These are phyloP conservation scores for Empis livida DNA, from an alignment of 2,888 invertebrate species.

Conservation along the genomic window DNA sequence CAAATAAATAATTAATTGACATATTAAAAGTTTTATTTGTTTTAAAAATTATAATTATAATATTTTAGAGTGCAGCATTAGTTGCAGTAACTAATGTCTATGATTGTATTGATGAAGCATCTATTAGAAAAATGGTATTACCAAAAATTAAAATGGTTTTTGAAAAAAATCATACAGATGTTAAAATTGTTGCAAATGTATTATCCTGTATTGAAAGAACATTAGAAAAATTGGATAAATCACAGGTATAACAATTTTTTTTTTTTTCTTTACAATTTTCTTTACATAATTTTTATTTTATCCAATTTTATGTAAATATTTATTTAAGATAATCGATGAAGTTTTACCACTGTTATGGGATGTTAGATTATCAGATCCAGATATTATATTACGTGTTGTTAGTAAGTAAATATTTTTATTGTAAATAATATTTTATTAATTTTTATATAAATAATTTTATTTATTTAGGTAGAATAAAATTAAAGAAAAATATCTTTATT, in stretches of 20 bases:
- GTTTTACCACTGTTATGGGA: conserved; percentile 80
- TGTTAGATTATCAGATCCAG: conserved; percentile 76
- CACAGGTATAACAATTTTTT: conserved; percentile 39
- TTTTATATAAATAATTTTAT: too few relatives aligned
- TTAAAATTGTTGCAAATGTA: conserved; percentile 67
- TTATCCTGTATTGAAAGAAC: conserved; percentile 69
- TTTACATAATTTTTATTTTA: too few relatives aligned
- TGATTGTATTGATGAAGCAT: conserved; percentile 69
- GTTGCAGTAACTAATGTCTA: conserved; percentile 76
- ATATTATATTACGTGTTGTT: conserved; percentile 78
- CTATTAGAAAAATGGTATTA: conserved; percentile 65
- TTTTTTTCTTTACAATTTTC: too few relatives aligned
- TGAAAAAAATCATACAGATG: conserved; percentile 65
- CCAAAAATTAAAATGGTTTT: conserved; percentile 70
- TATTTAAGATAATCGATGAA: conserved; percentile 62
- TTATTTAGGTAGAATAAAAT: too few relatives aligned
- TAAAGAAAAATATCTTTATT: too few relatives aligned
- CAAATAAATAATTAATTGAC: too few relatives aligned
- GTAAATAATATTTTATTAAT: too few relatives aligned
- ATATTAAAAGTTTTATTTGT: neutral
- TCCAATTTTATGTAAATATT: too few relatives aligned
- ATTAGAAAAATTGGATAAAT: conserved; percentile 69
- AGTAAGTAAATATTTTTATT: conserved; percentile 60
- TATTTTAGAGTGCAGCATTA: conserved; percentile 69
- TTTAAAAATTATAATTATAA: conserved; percentile 4